phyloP scores from a whole-genome alignment of 2,113 vertebrate species.

The Orcinus orca region DNA sequence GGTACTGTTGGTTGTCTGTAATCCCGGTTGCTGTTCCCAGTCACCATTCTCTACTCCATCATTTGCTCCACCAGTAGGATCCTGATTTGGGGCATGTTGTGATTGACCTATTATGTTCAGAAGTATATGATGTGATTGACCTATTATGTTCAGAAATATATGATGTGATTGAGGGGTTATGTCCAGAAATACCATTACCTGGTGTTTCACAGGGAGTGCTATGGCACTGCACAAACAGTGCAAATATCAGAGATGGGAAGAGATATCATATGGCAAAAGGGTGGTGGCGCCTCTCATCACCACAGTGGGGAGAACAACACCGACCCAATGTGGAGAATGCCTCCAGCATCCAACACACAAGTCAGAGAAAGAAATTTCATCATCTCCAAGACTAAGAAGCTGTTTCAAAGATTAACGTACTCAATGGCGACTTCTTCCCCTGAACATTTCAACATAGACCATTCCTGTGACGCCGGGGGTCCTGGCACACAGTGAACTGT shows the following conservation, averaged over 20 bases:
- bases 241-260: not conserved
- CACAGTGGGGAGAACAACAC: not conserved
- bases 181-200: not conserved
- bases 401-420: not conserved
- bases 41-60: not conserved
- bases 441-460: not conserved
- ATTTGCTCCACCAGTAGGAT: not conserved
- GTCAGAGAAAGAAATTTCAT: not conserved
- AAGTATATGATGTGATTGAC: not conserved
- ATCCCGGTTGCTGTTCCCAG: not conserved
- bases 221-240: not conserved
- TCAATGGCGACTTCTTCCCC: not conserved
- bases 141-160: not conserved
- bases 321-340: not conserved
- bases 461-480: not conserved
- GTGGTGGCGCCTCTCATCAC: accelerated
- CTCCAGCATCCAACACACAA: not conserved
- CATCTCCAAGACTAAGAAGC: not conserved
- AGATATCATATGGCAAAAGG: not conserved
- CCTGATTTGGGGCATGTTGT: not conserved
- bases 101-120: not conserved
- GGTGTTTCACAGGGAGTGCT: not conserved
- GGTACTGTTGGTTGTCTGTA: not conserved
- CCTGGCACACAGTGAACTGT: not conserved
- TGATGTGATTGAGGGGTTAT: not conserved